Conservation (phyloP, 2,888 invertebrate species). For the Baccha elongata region DNA sequence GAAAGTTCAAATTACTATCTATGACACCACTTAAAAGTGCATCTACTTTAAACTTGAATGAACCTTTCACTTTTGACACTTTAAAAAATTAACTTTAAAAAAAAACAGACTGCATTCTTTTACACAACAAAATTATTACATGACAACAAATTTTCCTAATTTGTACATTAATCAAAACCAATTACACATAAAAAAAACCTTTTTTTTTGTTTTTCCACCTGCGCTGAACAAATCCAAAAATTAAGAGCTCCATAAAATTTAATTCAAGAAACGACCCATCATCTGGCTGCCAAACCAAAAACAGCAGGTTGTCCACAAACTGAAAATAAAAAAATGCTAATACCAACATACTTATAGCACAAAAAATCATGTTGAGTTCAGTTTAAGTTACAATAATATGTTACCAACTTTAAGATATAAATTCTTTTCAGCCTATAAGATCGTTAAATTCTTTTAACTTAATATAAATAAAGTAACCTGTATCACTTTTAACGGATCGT, state of each 20-base stretch:
- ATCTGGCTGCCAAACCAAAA: conserved; percentile 46
- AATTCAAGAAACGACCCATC: conserved; percentile 55
- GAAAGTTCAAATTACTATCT: too few relatives aligned
- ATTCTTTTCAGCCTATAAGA: conserved; percentile 30
- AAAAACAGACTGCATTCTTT: neutral
- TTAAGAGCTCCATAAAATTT: conserved; percentile 67
- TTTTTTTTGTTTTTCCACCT: conserved; percentile 23
- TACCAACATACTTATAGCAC: too few relatives aligned
- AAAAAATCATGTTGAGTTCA: conserved; percentile 40
- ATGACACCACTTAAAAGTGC: too few relatives aligned
- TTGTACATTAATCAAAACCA: conserved; percentile 68
- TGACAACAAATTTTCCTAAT: conserved; percentile 49
- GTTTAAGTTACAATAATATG: conserved; percentile 27
- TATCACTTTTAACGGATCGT: conserved; percentile 58
- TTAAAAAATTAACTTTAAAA: neutral
- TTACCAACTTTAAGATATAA: conserved; percentile 8
- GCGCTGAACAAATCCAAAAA: conserved; percentile 55
- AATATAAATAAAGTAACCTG: conserved; percentile 42
- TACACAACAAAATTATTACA: conserved; percentile 4
- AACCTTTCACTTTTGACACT: conserved; percentile 21
- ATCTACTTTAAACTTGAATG: too few relatives aligned
- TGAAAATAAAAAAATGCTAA: conserved; percentile 64
- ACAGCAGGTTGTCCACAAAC: conserved; percentile 62
- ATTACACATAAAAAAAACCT: conserved; percentile 62
- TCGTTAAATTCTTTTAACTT: conserved; percentile 50